Evolutionary conservation across 2,797 vertebrate genomes (phyloP).

Genomic region (Prunella strophiata): DNA sequence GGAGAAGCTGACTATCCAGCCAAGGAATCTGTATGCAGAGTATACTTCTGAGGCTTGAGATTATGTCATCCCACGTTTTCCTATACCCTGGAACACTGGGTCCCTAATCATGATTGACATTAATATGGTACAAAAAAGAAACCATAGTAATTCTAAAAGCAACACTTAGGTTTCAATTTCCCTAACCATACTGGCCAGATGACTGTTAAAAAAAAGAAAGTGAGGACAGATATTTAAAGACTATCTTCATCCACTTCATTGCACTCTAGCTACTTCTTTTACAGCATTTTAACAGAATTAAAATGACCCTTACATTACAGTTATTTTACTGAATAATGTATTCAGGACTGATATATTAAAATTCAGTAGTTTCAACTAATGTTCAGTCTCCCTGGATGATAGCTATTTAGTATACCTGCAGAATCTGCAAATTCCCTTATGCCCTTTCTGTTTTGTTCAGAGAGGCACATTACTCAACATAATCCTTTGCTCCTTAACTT

Average conservation of each 20-base stretch:
- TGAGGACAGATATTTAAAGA: neutral
- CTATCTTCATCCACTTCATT: neutral
- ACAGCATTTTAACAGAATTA: neutral
- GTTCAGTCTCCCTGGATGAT: neutral
- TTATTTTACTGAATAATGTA: neutral
- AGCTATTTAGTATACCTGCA: neutral
- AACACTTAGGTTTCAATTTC: constrained; percentile 5
- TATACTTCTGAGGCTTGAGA: neutral
- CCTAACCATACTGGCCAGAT: neutral
- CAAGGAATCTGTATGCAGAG: neutral
- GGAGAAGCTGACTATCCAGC: neutral
- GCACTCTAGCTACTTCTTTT: neutral
- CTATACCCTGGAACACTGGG: neutral
- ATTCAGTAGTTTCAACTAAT: neutral
- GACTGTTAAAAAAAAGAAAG: neutral
- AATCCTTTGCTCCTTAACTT: neutral
- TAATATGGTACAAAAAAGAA: neutral
- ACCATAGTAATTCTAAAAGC: neutral
- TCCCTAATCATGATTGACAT: constrained; percentile 2
- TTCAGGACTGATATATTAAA: neutral
- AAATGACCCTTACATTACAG: neutral
- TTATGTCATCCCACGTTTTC: neutral
- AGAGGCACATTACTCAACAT: neutral
- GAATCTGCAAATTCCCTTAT: neutral
- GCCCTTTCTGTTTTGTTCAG: neutral